phyloP scores from a whole-genome alignment of 2,113 vertebrate genomes.

The Crotalus tigris region DNA sequence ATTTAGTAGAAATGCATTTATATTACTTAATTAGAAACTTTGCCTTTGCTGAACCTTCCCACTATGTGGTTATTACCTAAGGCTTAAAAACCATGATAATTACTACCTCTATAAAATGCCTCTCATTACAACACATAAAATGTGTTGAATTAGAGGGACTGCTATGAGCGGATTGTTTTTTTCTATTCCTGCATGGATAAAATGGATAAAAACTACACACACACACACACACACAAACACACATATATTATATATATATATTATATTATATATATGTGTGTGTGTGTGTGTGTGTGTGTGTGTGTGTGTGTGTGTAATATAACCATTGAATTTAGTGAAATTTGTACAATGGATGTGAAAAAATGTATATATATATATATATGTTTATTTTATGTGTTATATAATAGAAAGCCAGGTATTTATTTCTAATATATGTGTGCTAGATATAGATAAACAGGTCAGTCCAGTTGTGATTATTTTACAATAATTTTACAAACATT shows the following conservation, averaged over 20 bases:
- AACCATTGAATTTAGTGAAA: slow-evolving; percentile 35
- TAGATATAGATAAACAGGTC: background rate
- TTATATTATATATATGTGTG: slow-evolving; percentile 20
- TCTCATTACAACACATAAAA: slow-evolving; percentile 66
- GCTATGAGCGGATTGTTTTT: slow-evolving; percentile 56
- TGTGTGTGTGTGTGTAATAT: background rate
- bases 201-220: slow-evolving; percentile 38
- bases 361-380: slow-evolving; percentile 20
- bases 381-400: slow-evolving; percentile 6
- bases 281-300: too few relatives aligned
- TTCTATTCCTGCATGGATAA: slow-evolving; percentile 60
- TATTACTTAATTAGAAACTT: slow-evolving; percentile 70
- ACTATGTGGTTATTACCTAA: slow-evolving; percentile 66
- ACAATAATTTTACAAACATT: background rate
- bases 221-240: too few relatives aligned
- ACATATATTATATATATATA: too few relatives aligned
- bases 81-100: slow-evolving; percentile 71
- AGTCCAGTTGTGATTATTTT: background rate
- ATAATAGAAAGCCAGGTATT: background rate
- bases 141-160: slow-evolving; percentile 62
- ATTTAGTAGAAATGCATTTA: slow-evolving; percentile 62
- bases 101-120: slow-evolving; percentile 63
- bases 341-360: slow-evolving; percentile 43
- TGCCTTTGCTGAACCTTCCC: slow-evolving; percentile 63
- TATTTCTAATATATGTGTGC: background rate